Percentiles rank a stretch among this genome's conserved stretches.
Conservation (phyloP, 1,140 invertebrate genomes). For the Drosophila simulans region DNA sequence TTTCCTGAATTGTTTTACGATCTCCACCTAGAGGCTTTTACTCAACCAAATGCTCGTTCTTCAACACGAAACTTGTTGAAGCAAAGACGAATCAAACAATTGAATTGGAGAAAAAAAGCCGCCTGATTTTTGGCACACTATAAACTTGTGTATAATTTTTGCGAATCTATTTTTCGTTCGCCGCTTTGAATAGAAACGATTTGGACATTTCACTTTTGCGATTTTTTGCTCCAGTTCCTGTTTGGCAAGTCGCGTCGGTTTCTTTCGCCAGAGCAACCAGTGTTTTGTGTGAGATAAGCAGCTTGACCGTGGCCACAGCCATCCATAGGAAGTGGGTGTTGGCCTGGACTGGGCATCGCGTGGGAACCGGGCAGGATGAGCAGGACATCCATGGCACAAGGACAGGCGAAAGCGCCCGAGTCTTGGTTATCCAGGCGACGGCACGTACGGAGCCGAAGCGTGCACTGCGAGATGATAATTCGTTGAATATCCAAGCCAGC, state of each 20-base stretch:
- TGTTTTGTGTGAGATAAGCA: conserved; percentile 80
- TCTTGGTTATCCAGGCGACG: conserved; percentile 16
- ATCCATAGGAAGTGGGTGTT: conserved; percentile 7
- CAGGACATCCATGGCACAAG: conserved; percentile 41
- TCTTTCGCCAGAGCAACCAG: conserved; percentile 68
- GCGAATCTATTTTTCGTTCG: conserved; percentile 39
- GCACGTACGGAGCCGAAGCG: conserved; percentile 50
- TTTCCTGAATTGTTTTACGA: conserved; percentile 50
- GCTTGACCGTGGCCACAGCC: conserved; percentile 32
- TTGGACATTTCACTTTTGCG: conserved; percentile 62
- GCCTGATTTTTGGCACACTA: conserved; percentile 54
- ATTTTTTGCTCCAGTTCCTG: conserved; percentile 69
- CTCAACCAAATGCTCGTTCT: conserved; percentile 1
- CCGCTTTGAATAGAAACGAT: conserved; percentile 39
- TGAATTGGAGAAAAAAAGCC: conserved; percentile 35
- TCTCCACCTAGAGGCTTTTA: conserved; percentile 8
- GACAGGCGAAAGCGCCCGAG: conserved; percentile 33
- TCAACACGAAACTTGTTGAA: conserved; percentile 67
- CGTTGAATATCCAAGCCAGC: conserved; percentile 63
- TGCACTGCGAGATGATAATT: conserved; percentile 68
- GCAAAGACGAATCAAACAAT: conserved; percentile 36
- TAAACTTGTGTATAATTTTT: conserved; percentile 64
- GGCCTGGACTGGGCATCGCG: neutral
- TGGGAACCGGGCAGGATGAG: conserved; percentile 11
- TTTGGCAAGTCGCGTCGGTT: conserved; percentile 61